Percentiles rank a stretch among this genome's conserved stretches.
phyloP scores from a whole-genome alignment of 1,140 invertebrate species.

The Popillia japonica region DNA sequence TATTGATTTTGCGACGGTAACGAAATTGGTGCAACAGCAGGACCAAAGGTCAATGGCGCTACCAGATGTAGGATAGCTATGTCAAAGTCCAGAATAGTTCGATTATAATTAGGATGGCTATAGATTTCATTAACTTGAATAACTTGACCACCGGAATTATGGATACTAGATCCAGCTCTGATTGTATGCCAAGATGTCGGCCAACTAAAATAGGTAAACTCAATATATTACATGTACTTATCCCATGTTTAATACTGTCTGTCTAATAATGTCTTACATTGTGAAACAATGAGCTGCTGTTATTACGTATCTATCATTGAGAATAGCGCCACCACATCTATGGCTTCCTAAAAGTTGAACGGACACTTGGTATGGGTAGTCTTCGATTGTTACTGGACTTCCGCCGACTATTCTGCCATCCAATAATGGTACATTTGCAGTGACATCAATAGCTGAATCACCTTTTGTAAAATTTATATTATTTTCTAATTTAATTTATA shows the following conservation, averaged over 20 bases:
- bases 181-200: conserved; percentile 48
- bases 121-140: conserved; percentile 59
- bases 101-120: conserved; percentile 62
- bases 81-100: conserved; percentile 65
- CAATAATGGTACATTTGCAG: not conserved
- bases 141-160: conserved; percentile 57
- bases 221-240: not conserved
- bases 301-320: conserved; percentile 65
- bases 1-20: conserved; percentile 41
- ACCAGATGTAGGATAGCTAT: conserved; percentile 64
- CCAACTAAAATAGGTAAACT: not conserved
- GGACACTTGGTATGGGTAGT: conserved; percentile 70
- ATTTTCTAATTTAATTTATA: not conserved
- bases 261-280: not conserved
- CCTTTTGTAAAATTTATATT: no score
- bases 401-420: conserved; percentile 70
- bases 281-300: conserved; percentile 71
- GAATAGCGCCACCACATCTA: conserved; percentile 71
- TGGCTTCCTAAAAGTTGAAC: conserved; percentile 62
- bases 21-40: conserved; percentile 44
- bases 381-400: conserved; percentile 63
- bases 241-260: not conserved
- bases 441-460: no score
- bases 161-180: conserved; percentile 59
- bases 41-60: conserved; percentile 51